These are phyloP conservation scores for Magallana nippona DNA, from an alignment of 2,888 invertebrate species.

Conservation along the genomic window DNA sequence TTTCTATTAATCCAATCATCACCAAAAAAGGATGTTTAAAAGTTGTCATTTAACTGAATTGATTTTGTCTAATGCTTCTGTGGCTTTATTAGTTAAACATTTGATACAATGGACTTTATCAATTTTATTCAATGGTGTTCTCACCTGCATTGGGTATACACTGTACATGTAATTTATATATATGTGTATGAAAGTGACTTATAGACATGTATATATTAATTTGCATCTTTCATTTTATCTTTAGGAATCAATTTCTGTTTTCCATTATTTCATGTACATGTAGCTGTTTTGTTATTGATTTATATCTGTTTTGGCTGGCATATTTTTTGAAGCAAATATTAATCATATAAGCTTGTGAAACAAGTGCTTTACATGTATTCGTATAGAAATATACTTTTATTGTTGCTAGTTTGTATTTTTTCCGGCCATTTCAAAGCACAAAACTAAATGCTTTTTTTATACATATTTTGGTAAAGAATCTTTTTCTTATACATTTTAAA, in stretches of 20 bases:
- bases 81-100: too few relatives aligned
- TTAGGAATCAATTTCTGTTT: constrained; percentile 14
- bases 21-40: too few relatives aligned
- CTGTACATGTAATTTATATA: too few relatives aligned
- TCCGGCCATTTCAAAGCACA: background rate
- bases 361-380: constrained; percentile 6
- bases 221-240: background rate
- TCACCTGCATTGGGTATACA: too few relatives aligned
- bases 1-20: too few relatives aligned
- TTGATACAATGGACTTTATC: too few relatives aligned
- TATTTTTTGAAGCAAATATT: background rate
- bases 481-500: too few relatives aligned
- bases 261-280: background rate
- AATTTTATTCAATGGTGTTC: too few relatives aligned
- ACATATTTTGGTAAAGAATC: too few relatives aligned
- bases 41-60: too few relatives aligned
- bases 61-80: too few relatives aligned
- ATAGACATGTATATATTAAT: background rate
- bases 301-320: background rate
- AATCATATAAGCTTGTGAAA: constrained; percentile 7
- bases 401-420: background rate
- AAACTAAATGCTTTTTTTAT: background rate
- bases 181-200: too few relatives aligned
- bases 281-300: background rate
- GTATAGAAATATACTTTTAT: background rate